Conservation (phyloP, 2,113 vertebrate genomes). For the Rhizomys pruinosus region DNA sequence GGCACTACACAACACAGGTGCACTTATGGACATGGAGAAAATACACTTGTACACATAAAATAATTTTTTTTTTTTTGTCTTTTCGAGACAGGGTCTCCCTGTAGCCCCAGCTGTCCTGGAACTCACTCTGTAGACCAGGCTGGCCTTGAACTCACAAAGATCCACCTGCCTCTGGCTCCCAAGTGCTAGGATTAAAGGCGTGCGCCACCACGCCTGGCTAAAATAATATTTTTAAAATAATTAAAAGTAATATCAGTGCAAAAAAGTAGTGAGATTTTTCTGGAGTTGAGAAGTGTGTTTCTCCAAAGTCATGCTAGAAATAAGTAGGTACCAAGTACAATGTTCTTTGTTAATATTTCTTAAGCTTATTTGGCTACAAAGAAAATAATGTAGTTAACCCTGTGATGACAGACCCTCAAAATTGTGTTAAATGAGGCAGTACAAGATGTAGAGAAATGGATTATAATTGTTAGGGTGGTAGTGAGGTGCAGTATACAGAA, state of each 20-base stretch:
- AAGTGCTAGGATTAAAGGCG: no score
- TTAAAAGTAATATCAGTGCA: background rate
- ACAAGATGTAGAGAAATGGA: background rate
- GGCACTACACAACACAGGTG: no score
- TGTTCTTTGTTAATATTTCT: slow-evolving; percentile 29
- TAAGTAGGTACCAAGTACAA: background rate
- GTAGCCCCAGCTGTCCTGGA: no score
- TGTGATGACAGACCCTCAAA: background rate
- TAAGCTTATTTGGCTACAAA: slow-evolving; percentile 12
- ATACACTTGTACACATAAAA: no score
- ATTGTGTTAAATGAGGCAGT: background rate
- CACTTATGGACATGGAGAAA: no score
- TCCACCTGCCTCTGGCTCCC: no score
- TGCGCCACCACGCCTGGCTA: no score
- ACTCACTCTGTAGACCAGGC: no score
- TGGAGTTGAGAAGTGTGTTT: background rate
- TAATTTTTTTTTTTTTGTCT: no score
- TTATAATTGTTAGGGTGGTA: background rate
- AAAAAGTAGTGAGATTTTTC: background rate
- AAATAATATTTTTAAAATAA: background rate
- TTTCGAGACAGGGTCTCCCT: no score
- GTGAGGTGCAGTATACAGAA: no score
- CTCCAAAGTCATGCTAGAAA: background rate
- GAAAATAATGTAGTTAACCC: background rate
- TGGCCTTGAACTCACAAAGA: no score